These are phyloP conservation scores for Ormyrus pomaceus DNA, from an alignment of 2,888 invertebrate genomes.

Conservation along the genomic window DNA sequence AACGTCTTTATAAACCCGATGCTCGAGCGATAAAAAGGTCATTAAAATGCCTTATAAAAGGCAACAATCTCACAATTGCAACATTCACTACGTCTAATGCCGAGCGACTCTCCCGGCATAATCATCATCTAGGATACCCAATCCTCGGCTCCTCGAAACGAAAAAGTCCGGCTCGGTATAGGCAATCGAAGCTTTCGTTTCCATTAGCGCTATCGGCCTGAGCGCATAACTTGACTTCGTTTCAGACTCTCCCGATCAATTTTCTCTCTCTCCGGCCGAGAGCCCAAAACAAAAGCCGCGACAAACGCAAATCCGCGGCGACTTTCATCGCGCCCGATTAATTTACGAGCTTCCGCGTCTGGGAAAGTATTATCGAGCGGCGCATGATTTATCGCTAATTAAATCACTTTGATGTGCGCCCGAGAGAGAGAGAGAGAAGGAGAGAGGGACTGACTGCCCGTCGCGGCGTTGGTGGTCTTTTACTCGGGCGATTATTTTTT, in stretches of 20 bases:
- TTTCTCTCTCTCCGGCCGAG: neutral
- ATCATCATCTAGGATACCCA: no score
- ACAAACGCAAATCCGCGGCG: neutral
- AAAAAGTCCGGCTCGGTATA: no score
- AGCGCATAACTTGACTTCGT: conserved; percentile 4
- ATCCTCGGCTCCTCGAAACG: no score
- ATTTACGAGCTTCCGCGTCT: conserved; percentile 50
- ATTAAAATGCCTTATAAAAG: no score
- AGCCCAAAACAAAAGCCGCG: neutral
- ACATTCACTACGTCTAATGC: no score
- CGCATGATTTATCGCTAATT: conserved; percentile 64
- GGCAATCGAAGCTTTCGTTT: conserved; percentile 4
- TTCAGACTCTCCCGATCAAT: neutral
- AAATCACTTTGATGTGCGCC: conserved; percentile 56
- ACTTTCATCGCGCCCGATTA: conserved; percentile 42
- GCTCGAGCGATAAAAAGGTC: no score
- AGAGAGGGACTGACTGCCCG: neutral
- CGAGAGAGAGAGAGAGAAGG: neutral
- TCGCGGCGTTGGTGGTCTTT: conserved; percentile 45
- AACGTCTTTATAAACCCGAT: no score
- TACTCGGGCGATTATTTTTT: neutral
- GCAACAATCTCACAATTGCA: no score
- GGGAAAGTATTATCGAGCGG: conserved; percentile 13
- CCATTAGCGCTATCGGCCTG: neutral
- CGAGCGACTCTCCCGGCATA: no score